Evolutionary conservation across 64 coral and sea anemone species (phyloP), one percentile per base, ranked within the genome.

Genomic region (Dendrophyllia cribrosa): DNA sequence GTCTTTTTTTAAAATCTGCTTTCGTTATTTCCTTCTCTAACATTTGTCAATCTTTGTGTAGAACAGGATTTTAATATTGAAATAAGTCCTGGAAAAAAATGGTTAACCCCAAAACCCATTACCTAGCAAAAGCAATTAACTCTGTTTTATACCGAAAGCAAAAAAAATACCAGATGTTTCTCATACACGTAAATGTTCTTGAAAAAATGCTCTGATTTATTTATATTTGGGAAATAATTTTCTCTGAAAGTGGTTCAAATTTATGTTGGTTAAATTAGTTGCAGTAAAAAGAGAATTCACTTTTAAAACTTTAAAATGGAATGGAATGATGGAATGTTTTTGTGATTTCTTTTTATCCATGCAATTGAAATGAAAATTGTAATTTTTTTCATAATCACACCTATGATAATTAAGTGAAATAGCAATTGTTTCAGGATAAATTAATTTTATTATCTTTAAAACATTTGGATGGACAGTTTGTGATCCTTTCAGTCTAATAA

Each of bases 91-190:
- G 24, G 7, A 45, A 14, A 14, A 56, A 66, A 65, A 66, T 82
- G 43, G 17, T 82, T 64, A 82, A 82, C 59, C 79, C 25, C 59
- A 82, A 66, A 82, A 65, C 17, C 58, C 59, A 82, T 82, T 17
- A 19, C 43, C 52, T 79, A 59, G 77, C 25, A 34, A 59, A 79
- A 82, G 58, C 45, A 82, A 82, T 79, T 61, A 79, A 79, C 56
- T 24, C 23, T 82, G 25, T 82, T 77, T 82, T 34, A 3, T 45
- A 7, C 46, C 16, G 7, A 15, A 82, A 64, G 59, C 26, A 20
- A 12, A 34, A 34, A 34, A 34, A 34, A 65, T 19, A 12, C 70
- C 59, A 82, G 79, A 46, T 82, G 79, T 82, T 45, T 65, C 12
- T 13, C 70, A 45, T 3, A 5, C 3, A 22, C 13, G 25, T n/a